These are phyloP conservation scores for Tachuris rubrigastra DNA, from an alignment of 2,113 vertebrate genomes.

Conservation along the genomic window DNA sequence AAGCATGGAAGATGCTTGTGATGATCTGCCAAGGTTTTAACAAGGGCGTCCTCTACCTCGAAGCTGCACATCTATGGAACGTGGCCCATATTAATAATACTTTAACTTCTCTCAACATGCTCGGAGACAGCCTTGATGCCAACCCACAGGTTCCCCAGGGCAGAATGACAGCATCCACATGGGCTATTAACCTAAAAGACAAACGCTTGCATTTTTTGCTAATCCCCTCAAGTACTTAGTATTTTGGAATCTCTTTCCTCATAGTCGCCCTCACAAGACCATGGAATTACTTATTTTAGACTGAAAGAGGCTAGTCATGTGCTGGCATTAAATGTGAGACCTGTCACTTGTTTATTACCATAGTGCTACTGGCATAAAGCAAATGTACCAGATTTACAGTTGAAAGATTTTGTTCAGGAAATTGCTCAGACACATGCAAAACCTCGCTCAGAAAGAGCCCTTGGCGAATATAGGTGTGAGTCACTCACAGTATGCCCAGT, in stretches of 20 bases:
- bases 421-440: neutral
- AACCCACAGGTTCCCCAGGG: slow-evolving; percentile 2
- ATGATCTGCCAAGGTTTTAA: slow-evolving; percentile 44
- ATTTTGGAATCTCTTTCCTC: neutral
- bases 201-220: slow-evolving; percentile 1
- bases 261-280: neutral
- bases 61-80: slow-evolving; percentile 36
- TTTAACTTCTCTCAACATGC: slow-evolving; percentile 3
- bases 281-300: neutral
- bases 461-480: neutral
- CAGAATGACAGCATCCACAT: slow-evolving; percentile 21
- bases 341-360: neutral
- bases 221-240: neutral
- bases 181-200: slow-evolving; percentile 22
- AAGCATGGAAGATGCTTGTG: slow-evolving; percentile 20
- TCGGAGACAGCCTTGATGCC: slow-evolving; percentile 27
- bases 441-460: neutral
- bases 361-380: neutral
- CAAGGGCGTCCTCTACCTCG: slow-evolving; percentile 7
- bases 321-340: slow-evolving; percentile 2
- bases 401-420: neutral
- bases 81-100: neutral
- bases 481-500: neutral
- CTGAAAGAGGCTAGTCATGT: neutral
- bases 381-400: neutral